A percentile compares a stretch with the other conserved stretches of the same genome.
phyloP scores from a whole-genome alignment of 2,797 vertebrate species.

The Hippopotamyrus pictus region DNA sequence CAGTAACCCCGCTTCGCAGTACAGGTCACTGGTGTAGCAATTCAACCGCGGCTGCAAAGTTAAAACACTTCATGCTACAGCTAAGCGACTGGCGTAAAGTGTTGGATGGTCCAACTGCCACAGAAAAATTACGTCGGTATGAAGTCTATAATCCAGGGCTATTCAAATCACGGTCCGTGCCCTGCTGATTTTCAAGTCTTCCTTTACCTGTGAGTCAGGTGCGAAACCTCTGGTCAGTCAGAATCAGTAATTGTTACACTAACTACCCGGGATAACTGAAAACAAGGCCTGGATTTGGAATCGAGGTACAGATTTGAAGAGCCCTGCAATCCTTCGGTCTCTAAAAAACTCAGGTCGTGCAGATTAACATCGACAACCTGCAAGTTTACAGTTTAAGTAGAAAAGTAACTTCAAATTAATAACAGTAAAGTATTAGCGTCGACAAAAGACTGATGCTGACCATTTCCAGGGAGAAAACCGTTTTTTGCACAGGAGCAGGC shows the following conservation, averaged over 20 bases:
- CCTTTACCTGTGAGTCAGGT: too few relatives aligned
- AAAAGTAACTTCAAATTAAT: neutral
- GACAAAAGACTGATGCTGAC: neutral
- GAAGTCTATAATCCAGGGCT: too few relatives aligned
- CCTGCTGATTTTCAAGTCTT: too few relatives aligned
- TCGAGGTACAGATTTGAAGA: too few relatives aligned
- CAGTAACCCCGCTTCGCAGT: too few relatives aligned
- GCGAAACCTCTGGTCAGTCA: too few relatives aligned
- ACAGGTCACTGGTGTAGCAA: neutral
- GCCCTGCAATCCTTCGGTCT: neutral
- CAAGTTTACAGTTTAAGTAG: neutral
- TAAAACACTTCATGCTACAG: neutral
- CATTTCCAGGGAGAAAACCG: neutral
- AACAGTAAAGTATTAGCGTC: neutral
- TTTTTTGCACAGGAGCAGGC: neutral
- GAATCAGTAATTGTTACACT: too few relatives aligned
- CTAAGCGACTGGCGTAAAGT: neutral
- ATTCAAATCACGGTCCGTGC: too few relatives aligned
- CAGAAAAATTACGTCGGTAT: neutral
- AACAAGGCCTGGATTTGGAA: too few relatives aligned
- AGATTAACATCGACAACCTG: neutral
- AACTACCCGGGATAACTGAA: too few relatives aligned
- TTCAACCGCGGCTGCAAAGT: neutral
- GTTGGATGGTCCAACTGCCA: neutral
- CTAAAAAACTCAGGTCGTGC: neutral